phyloP scores from a whole-genome alignment of 2,113 vertebrate species.

The Columba livia region DNA sequence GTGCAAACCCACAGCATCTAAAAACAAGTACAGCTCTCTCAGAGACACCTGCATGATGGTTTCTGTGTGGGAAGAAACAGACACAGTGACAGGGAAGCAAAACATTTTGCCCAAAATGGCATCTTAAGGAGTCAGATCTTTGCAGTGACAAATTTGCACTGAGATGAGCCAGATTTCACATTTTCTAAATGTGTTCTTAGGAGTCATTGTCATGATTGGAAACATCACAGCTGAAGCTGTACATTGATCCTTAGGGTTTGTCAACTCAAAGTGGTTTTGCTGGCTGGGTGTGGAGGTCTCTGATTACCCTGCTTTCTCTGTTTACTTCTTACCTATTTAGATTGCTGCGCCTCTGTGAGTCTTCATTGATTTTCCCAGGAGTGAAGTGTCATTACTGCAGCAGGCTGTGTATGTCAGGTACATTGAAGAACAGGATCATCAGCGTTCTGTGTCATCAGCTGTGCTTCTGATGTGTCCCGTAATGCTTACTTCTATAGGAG shows the following conservation, averaged over 20 bases:
- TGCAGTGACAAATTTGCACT: conserved; percentile 12
- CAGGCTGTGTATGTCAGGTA: not conserved
- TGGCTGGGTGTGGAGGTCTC: not conserved
- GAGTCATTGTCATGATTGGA: not conserved
- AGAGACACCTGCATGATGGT: conserved; percentile 46
- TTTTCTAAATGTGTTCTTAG: conserved; percentile 22
- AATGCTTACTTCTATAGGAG: not conserved
- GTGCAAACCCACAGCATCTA: conserved; percentile 52
- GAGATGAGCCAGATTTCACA: conserved; percentile 16
- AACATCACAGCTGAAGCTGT: not conserved
- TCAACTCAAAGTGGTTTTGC: not conserved
- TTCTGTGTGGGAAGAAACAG: conserved; percentile 61
- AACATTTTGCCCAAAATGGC: conserved; percentile 31
- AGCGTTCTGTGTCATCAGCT: not conserved
- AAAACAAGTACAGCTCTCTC: conserved; percentile 41
- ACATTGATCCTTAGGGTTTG: not conserved
- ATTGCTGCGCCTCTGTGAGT: not conserved
- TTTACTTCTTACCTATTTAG: conserved; percentile 16
- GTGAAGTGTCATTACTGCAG: not conserved
- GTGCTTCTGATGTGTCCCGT: not conserved
- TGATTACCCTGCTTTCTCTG: not conserved
- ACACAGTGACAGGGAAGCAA: conserved; percentile 33
- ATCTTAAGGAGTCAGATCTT: conserved; percentile 32
- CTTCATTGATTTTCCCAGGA: not conserved
- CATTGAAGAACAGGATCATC: not conserved